These are phyloP conservation scores for Heliconius hermathena DNA, from an alignment of 1,140 invertebrate species.

Conservation along the genomic window DNA sequence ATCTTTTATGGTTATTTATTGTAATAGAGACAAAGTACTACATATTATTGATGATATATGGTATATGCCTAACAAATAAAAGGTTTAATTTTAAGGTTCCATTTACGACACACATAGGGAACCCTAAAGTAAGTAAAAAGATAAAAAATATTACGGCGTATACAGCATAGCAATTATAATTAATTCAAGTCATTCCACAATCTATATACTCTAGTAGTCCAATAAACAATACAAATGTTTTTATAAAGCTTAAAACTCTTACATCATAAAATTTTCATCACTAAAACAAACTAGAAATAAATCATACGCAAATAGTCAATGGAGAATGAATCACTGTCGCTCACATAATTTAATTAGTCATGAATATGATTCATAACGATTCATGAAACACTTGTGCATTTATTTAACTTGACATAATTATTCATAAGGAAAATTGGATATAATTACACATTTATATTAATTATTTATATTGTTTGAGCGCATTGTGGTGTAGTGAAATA, in stretches of 20 bases:
- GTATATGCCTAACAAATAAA: background rate
- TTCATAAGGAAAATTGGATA: conserved; percentile 29
- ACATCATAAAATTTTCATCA: background rate
- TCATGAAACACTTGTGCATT: conserved; percentile 20
- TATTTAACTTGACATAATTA: conserved; percentile 24
- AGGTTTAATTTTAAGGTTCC: background rate
- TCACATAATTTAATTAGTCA: conserved; percentile 37
- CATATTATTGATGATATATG: background rate
- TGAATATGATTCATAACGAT: conserved; percentile 26
- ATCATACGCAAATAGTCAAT: conserved; percentile 22
- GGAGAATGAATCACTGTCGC: conserved; percentile 28
- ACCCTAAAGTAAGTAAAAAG: background rate
- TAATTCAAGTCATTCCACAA: background rate
- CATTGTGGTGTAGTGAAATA: background rate
- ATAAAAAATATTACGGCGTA: background rate
- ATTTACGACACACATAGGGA: background rate
- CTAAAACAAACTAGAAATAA: conserved; percentile 6
- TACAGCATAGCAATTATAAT: background rate
- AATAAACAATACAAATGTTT: background rate
- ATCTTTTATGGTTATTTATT: background rate
- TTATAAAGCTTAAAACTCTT: background rate
- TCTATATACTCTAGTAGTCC: background rate
- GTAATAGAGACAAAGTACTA: background rate
- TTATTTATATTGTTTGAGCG: background rate
- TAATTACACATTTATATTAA: background rate